phyloP scores from a whole-genome alignment of 2,113 vertebrate genomes.

The Apaloderma vittatum region DNA sequence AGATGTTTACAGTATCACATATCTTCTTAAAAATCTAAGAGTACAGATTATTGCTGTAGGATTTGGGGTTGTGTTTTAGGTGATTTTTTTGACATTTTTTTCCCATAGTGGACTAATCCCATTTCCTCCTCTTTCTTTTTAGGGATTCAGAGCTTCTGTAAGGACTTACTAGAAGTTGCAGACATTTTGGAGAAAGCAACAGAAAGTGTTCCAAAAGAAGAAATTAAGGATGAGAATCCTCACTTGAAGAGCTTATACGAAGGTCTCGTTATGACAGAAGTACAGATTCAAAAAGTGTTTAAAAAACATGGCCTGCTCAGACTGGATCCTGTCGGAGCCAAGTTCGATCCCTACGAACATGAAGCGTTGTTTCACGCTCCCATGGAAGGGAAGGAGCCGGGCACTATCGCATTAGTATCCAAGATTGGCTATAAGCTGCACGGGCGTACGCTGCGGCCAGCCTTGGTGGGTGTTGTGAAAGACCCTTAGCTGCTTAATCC shows the following conservation, averaged over 20 bases:
- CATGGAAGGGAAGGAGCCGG: slow-evolving; percentile 88
- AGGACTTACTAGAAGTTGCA: slow-evolving; percentile 95
- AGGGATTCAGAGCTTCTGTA: slow-evolving; percentile 98
- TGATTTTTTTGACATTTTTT: background rate
- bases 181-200: slow-evolving; percentile 97
- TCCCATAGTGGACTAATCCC: background rate
- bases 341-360: slow-evolving; percentile 96
- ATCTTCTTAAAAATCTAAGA: background rate
- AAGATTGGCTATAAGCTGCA: slow-evolving; percentile 98
- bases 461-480: slow-evolving; percentile 94
- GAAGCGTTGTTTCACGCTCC: slow-evolving; percentile 93
- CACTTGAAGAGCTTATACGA: slow-evolving; percentile 96
- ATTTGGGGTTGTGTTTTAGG: background rate
- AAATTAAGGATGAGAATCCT: slow-evolving; percentile 88
- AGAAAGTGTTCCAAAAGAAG: slow-evolving; percentile 91
- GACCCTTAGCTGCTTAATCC: slow-evolving; percentile 72
- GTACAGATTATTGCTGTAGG: background rate
- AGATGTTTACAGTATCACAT: fast-evolving
- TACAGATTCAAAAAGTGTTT: slow-evolving; percentile 96
- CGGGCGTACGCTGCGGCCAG: slow-evolving; percentile 93
- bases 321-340: slow-evolving; percentile 90
- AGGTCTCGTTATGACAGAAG: slow-evolving; percentile 93
- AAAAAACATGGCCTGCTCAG: slow-evolving; percentile 91
- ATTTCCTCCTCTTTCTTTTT: background rate
- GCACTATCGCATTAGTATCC: slow-evolving; percentile 90